Conservation (phyloP, 1,140 invertebrate genomes). For the Pentalonia nigronervosa region DNA sequence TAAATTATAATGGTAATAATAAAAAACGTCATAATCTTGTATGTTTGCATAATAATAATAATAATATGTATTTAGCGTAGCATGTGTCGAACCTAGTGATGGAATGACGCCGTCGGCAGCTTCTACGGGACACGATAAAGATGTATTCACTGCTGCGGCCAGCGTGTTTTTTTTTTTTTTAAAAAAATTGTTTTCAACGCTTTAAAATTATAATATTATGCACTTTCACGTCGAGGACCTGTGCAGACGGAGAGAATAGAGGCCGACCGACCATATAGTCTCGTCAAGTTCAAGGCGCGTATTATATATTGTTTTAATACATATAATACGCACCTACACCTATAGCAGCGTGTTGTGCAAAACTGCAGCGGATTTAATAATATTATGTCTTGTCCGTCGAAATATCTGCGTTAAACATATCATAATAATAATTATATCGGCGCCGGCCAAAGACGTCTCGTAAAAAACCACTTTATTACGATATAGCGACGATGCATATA, state of each 20-base stretch:
- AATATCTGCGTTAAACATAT: neutral
- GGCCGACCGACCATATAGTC: neutral
- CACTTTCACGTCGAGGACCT: neutral
- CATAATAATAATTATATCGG: neutral
- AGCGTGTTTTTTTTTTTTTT: neutral
- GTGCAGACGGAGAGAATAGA: neutral
- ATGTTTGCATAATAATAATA: too few relatives aligned
- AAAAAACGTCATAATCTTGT: neutral
- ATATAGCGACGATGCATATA: neutral
- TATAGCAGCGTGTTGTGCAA: neutral
- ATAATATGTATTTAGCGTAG: too few relatives aligned
- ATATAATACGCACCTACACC: neutral
- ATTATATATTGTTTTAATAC: neutral
- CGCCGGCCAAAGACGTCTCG: neutral
- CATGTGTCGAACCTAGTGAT: neutral
- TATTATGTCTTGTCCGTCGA: neutral
- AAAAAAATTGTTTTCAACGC: neutral
- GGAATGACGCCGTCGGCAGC: neutral
- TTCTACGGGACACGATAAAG: neutral
- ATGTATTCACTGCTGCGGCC: neutral
- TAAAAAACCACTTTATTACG: constrained; percentile 16
- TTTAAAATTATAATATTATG: neutral
- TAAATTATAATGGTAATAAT: too few relatives aligned
- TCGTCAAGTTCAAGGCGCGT: constrained; percentile 3
- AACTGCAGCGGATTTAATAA: neutral